Evolutionary conservation across 2,888 invertebrate species (phyloP), one percentile per base, ranked within the genome.

Genomic region (Isoperla grammatica): DNA sequence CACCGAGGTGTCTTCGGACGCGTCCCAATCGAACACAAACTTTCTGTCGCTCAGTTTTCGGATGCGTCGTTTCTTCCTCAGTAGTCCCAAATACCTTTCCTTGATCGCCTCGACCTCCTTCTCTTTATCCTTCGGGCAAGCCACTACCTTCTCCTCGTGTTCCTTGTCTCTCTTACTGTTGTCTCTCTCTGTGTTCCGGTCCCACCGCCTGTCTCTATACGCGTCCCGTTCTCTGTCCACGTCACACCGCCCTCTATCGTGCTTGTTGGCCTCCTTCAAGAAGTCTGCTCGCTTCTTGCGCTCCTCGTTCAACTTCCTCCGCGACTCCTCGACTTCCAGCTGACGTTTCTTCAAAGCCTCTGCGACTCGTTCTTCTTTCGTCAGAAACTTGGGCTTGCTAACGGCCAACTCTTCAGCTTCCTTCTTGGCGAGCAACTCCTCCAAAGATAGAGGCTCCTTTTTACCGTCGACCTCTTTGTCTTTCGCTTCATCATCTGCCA

Each of bases 21-120:
- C 96, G 77, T 99, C 99, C 99, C 99, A 99, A 76, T 99, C 99
- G 75, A 99, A 99, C 0, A 99, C 98, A 79, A 99, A 99, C 77
- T 99, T 99, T 13, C 98, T 81, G 72, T 99, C 99, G 76, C 99
- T 99, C 43, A 99, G 77, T 63, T 98, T 81, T 15, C 99, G 80
- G 0, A 96, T 93, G 60, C 97, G 80, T 12, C 96, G 83, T 71
- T 95, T 95, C 72, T 95, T 95, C 72, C 96, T 97, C 0, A 93
- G 79, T 48, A 95, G 84, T 0, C 98, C 98, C 55, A 98, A 78
- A 73, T 98, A 98, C 5, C 97, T 81, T 71, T 97, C 97, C 69
- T 94, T 91, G 61, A 98, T 97, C 0, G 97, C 97, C 75, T 95
- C 95, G 46, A 88, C 81, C 78, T 97, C 97, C 65, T 90, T 87